Conservation (phyloP, 2,797 vertebrate species). For the Atherinosoma microstoma region DNA sequence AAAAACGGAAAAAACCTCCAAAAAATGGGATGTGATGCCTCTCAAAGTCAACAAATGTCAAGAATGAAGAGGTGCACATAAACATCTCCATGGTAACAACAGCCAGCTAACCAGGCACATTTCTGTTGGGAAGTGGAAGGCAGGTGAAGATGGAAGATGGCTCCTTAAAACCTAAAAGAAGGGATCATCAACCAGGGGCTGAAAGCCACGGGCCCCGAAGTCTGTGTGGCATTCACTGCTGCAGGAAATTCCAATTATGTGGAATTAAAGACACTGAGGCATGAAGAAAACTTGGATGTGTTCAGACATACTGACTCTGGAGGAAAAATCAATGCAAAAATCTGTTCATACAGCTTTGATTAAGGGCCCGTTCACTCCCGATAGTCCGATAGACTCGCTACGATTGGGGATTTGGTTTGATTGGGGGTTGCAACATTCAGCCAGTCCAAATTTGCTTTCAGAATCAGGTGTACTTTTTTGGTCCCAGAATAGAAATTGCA, state of each 20-base stretch:
- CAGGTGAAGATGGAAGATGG: neutral
- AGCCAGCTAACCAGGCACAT: neutral
- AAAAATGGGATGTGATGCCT: constrained; percentile 39
- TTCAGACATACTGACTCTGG: neutral
- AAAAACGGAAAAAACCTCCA: neutral
- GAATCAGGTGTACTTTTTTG: neutral
- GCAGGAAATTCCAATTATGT: neutral
- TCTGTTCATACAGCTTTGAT: neutral
- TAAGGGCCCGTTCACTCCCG: no score
- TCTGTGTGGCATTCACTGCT: neutral
- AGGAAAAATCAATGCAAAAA: neutral
- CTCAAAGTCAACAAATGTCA: constrained; percentile 49
- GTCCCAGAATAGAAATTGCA: neutral
- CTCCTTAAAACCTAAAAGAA: neutral
- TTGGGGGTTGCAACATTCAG: no score
- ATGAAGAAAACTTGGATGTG: neutral
- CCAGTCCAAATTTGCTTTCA: neutral
- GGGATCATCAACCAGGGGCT: neutral
- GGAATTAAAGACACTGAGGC: neutral
- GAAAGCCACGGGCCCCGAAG: no score
- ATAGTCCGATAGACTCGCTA: no score
- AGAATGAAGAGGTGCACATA: neutral
- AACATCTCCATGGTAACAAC: neutral
- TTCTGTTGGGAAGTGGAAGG: neutral
- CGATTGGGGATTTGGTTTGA: neutral